Evolutionary conservation across 2,888 invertebrate species (phyloP).

Genomic region (Microctonus aethiopoides): DNA sequence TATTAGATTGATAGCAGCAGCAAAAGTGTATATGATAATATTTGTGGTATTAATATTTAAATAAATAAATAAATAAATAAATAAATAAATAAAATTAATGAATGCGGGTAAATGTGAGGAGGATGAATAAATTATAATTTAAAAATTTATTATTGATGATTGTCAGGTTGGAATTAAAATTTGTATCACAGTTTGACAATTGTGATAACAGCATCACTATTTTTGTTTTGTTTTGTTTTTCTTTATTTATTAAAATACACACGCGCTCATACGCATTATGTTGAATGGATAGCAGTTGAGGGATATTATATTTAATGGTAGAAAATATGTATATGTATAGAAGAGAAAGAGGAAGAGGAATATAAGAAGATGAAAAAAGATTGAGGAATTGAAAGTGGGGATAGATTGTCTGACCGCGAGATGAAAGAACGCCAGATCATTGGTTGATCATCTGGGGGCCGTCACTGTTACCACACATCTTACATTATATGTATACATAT

Average conservation of each 20-base stretch:
- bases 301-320: conserved; percentile 3
- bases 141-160: too few relatives aligned
- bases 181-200: too few relatives aligned
- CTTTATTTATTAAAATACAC: too few relatives aligned
- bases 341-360: conserved; percentile 2
- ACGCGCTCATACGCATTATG: too few relatives aligned
- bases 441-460: conserved; percentile 46
- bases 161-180: too few relatives aligned
- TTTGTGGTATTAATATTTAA: neutral
- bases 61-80: neutral
- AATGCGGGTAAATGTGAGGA: neutral
- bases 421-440: conserved; percentile 39
- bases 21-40: neutral
- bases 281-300: neutral
- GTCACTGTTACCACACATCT: conserved; percentile 37
- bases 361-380: too few relatives aligned
- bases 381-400: too few relatives aligned
- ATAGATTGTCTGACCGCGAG: conserved; percentile 28
- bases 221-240: too few relatives aligned
- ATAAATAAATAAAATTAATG: neutral
- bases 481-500: neutral
- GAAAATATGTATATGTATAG: neutral
- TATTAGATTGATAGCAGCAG: neutral
- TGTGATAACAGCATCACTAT: too few relatives aligned
- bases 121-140: too few relatives aligned